Evolutionary conservation across 2,797 vertebrate species (phyloP).

Genomic region (Pteronotus mesoamericanus): DNA sequence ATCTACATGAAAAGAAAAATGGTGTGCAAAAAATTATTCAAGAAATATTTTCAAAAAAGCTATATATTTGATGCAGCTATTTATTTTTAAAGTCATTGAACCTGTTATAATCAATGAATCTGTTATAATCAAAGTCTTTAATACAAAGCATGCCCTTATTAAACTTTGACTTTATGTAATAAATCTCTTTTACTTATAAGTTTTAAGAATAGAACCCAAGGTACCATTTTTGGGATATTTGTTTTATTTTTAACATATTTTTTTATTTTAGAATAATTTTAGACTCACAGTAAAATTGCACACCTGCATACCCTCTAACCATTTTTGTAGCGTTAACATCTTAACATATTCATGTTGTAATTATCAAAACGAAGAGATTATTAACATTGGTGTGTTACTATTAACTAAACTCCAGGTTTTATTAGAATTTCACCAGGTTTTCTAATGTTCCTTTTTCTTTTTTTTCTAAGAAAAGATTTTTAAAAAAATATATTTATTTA

Average conservation of each 20-base stretch:
- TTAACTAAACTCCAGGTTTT: not conserved
- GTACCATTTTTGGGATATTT: not conserved
- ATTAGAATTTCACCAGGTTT: not conserved
- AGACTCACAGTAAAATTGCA: not conserved
- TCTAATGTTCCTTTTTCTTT: not conserved
- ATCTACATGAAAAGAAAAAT: not conserved
- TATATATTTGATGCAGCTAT: not conserved
- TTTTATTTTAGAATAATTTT: not conserved
- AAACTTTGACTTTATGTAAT: not conserved
- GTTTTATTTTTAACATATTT: not conserved
- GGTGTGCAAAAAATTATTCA: not conserved
- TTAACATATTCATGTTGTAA: not conserved
- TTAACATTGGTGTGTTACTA: not conserved
- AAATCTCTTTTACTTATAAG: not conserved
- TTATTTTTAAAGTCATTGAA: conserved; percentile 15
- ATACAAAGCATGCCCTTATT: not conserved
- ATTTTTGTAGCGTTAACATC: not conserved
- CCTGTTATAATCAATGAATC: not conserved
- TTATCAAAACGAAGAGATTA: not conserved
- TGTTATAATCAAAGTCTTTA: not conserved
- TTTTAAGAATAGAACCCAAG: not conserved
- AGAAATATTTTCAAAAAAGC: not conserved
- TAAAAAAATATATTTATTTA: too few relatives aligned
- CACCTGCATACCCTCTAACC: not conserved
- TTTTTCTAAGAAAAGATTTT: too few relatives aligned